A percentile compares a stretch with the other conserved stretches of the same genome.
phyloP scores from a whole-genome alignment of 2,888 invertebrate species.

The Parascotia fuliginaria region DNA sequence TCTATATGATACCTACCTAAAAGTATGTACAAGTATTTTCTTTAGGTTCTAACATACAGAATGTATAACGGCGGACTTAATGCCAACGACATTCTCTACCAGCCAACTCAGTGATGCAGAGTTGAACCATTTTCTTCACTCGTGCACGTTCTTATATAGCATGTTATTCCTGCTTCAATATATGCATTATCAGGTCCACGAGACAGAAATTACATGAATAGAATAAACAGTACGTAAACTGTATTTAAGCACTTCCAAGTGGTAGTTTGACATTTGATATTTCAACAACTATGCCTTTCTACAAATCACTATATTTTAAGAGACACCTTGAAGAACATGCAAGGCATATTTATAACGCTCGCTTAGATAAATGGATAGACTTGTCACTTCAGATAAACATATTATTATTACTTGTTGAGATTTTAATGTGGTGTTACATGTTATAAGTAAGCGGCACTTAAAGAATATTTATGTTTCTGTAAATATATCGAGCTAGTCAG shows the following conservation, averaged over 20 bases:
- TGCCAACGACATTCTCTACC: no score
- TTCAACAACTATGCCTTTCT: not conserved
- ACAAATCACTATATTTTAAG: conserved; percentile 6
- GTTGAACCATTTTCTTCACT: no score
- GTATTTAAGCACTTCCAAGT: not conserved
- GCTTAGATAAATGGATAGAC: conserved; percentile 3
- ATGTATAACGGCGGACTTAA: no score
- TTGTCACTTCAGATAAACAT: conserved; percentile 38
- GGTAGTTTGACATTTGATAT: conserved; percentile 4
- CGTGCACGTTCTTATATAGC: no score
- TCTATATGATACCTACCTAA: no score
- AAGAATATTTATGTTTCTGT: not conserved
- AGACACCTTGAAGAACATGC: not conserved
- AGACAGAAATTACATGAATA: not conserved
- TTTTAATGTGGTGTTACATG: conserved; percentile 17
- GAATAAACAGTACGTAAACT: not conserved
- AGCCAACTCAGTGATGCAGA: no score
- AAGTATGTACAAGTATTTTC: no score
- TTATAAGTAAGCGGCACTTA: not conserved
- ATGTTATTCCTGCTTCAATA: no score
- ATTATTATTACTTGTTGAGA: conserved; percentile 28
- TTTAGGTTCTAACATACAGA: no score
- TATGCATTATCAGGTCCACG: no score
- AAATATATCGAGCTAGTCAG: no score
- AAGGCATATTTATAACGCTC: not conserved